Evolutionary conservation across 2,797 vertebrate species (phyloP), one percentile per base, ranked within the genome.

Genomic region (Eulemur mongoz): DNA sequence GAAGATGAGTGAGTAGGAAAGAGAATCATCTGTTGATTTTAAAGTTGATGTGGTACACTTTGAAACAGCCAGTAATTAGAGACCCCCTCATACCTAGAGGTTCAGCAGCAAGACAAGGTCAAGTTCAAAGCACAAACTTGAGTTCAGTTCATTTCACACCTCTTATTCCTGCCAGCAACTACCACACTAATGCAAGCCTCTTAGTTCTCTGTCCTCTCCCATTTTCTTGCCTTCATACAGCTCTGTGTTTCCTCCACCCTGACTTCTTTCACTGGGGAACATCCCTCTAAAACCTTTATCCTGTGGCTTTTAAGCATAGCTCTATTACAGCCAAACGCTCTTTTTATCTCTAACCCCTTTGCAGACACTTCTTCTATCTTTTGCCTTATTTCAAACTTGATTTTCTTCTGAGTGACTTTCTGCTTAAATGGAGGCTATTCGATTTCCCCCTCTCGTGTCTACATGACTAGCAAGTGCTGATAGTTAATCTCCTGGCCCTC

Each of bases 1-100:
- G 45, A 99, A 99, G 99, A 99, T 99, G 99, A 99, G 99, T 99
- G 99, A 96, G 99, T 99, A 83, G 20, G 10, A 43, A 63, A 61
- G 38, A n/a, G 22, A 23, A 30, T 40, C n/a, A 0, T 15, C 50
- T 54, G 0, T 3, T 20, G 61, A 40, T 38, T 63, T 88, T 50
- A 85, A 93, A 79, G 78, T 54, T 76, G 57, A 50, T 10, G 40
- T 35, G 9, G 27, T 12, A 35, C 27, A 50, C 7, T 45, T 48
- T 45, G 8, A 27, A 91, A 38, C 2, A 72, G 73, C 23, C 18
- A 23, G 14, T 61, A 89, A 75, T 75, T 1, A 84, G 57, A 90
- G 45, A 3, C 11, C n/a, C 22, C 20, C 3, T 25, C 13, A 1
- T 5, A n/a, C 4, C 32, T 48, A 52, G 23, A 63, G 27, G 40